Evolutionary conservation across 2,113 vertebrate species (phyloP), one percentile per base, ranked within the genome.

Genomic region (Megalops atlanticus): DNA sequence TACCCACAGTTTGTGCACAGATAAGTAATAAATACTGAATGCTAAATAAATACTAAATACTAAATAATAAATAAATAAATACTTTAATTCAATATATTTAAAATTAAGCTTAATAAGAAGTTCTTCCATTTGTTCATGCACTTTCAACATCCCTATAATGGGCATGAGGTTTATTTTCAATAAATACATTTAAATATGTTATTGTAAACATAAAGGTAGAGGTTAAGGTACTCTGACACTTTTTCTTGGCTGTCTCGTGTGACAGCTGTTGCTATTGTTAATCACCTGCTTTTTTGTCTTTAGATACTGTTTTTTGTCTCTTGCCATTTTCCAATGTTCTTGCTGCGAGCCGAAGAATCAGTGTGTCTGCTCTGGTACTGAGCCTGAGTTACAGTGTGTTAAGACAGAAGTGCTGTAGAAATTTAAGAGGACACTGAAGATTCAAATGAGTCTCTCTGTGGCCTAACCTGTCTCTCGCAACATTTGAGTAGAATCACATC

Each of bases 131-230:
- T 58, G 24, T 24, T 64, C 4, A 27, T 85, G 82, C 80, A 85
- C 79, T 81, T 71, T 79, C 73, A 84, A 58, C 43, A 87, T 87
- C 87, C 84, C 85, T 2, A 87, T 84, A 85, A 88, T 92, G 88
- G 85, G 84, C 89, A 89, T 88, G 85, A 84, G 84, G 86, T 84
- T 83, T 87, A 78, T 88, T 90, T 87, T 83, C 87, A 89, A 38
- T 33, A 84, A 82, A 85, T 84, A 87, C 85, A 85, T 84, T 86
- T 87, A 89, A 80, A 88, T 83, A 80, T 89, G 87, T 90, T 90
- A 85, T 89, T 12, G 10, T 35, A 15, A 58, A 38, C 39, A 41
- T 40, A 6, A 39, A 70, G 58, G 40, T 33, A 70, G 18, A 68
- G 36, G n/a, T 18, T n/a, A 2, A 2, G 18, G 27, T 27, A 47